Percentiles rank a stretch among this genome's conserved stretches.
phyloP scores from a whole-genome alignment of 2,888 invertebrate species.

The Furcula furcula region DNA sequence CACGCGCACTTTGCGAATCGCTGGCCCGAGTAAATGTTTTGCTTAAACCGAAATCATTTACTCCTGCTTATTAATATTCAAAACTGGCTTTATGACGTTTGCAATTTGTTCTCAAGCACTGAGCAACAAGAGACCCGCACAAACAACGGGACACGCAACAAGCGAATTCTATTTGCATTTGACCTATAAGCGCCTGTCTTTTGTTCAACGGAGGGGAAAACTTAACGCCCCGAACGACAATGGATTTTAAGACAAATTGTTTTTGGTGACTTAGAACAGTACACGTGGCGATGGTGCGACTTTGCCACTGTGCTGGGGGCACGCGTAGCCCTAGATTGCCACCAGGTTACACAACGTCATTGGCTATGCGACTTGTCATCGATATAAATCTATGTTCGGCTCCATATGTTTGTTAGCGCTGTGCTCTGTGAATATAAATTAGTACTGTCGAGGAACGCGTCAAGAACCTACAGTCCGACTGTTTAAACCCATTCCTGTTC shows the following conservation, averaged over 20 bases:
- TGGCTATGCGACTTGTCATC: constrained; percentile 45
- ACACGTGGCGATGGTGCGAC: constrained; percentile 3
- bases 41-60: constrained; percentile 54
- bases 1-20: constrained; percentile 50
- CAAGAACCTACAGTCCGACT: constrained; percentile 31
- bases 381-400: constrained; percentile 51
- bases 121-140: constrained; percentile 53
- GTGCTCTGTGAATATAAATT: constrained; percentile 60
- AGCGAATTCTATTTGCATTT: constrained; percentile 72
- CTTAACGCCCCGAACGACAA: constrained; percentile 13
- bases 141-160: constrained; percentile 64
- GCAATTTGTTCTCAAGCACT: constrained; percentile 62
- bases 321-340: constrained; percentile 11
- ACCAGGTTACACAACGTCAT: constrained; percentile 15
- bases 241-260: constrained; percentile 9
- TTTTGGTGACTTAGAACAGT: constrained; percentile 3
- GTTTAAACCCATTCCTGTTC: constrained; percentile 31
- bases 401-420: constrained; percentile 43
- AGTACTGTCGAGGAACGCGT: constrained; percentile 42
- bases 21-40: constrained; percentile 44
- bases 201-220: constrained; percentile 36
- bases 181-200: constrained; percentile 63
- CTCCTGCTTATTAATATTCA: constrained; percentile 70
- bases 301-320: constrained; percentile 1
- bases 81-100: constrained; percentile 66